Evolutionary conservation across 2,113 vertebrate species (phyloP).

Genomic region (Chionomys nivalis): DNA sequence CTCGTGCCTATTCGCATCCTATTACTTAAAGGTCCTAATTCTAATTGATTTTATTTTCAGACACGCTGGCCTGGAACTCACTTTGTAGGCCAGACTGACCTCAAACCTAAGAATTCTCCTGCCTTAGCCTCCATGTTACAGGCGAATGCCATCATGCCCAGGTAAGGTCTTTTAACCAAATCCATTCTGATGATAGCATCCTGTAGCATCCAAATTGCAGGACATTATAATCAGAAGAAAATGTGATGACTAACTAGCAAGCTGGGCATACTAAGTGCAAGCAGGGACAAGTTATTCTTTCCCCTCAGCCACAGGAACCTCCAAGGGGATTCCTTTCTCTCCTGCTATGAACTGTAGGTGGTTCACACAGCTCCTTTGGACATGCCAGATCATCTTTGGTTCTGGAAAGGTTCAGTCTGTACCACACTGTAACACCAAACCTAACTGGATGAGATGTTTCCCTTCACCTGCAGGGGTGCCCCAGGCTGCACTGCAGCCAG

Average conservation of each 20-base stretch:
- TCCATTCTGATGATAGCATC: not conserved
- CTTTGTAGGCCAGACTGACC: not conserved
- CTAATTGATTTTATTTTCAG: not conserved
- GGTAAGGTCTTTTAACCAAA: not conserved
- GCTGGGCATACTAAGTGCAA: not conserved
- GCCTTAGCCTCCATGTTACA: not conserved
- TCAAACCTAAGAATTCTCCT: not conserved
- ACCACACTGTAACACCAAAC: not conserved
- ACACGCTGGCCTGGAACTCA: not conserved
- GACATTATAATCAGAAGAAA: not conserved
- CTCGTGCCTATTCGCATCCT: not conserved
- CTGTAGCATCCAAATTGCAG: not conserved
- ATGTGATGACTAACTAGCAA: not conserved
- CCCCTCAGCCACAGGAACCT: not conserved
- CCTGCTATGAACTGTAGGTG: not conserved
- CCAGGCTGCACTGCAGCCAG: not conserved
- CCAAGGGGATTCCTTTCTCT: not conserved
- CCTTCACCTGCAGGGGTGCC: not conserved
- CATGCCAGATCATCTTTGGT: slow-evolving; percentile 50
- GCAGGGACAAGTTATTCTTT: not conserved
- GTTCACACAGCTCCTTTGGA: slow-evolving; percentile 22
- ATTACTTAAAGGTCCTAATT: not conserved
- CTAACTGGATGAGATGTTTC: not conserved
- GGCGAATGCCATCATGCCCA: not conserved
- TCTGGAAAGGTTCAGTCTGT: slow-evolving; percentile 1